Evolutionary conservation across 2,888 invertebrate genomes (phyloP).

Genomic region (Agrochola lychnidis): DNA sequence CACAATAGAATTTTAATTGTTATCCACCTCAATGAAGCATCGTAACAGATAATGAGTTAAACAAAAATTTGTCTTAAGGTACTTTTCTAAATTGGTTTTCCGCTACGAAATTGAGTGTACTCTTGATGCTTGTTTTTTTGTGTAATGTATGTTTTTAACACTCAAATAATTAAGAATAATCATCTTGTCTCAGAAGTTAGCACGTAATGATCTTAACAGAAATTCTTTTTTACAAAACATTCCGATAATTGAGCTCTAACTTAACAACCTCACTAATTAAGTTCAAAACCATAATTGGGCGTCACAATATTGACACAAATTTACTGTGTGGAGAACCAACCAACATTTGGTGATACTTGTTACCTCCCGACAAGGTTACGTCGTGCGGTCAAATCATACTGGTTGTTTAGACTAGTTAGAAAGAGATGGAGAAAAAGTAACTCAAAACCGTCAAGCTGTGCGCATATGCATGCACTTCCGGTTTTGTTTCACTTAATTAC

Average conservation of each 20-base stretch:
- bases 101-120: neutral
- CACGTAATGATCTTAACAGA: slow-evolving; percentile 7
- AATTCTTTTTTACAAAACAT: slow-evolving; percentile 34
- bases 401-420: slow-evolving; percentile 41
- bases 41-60: too few relatives aligned
- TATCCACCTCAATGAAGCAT: too few relatives aligned
- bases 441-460: slow-evolving; percentile 82
- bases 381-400: slow-evolving; percentile 35
- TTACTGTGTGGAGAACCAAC: slow-evolving; percentile 45
- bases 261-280: slow-evolving; percentile 70
- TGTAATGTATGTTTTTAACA: neutral
- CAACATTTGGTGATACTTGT: slow-evolving; percentile 34
- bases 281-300: slow-evolving; percentile 65
- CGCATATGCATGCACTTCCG: slow-evolving; percentile 82
- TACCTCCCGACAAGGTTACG: slow-evolving; percentile 1
- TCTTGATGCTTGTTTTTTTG: slow-evolving; percentile 12
- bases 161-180: slow-evolving; percentile 28
- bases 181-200: neutral
- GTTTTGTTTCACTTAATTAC: slow-evolving; percentile 78
- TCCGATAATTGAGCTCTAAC: slow-evolving; percentile 53
- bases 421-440: slow-evolving; percentile 70
- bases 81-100: neutral
- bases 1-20: too few relatives aligned
- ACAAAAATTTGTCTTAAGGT: neutral
- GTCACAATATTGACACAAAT: slow-evolving; percentile 70